Base-by-base conservation (phyloP, 2,888 invertebrate species). In the Bombylius major region DNA sequence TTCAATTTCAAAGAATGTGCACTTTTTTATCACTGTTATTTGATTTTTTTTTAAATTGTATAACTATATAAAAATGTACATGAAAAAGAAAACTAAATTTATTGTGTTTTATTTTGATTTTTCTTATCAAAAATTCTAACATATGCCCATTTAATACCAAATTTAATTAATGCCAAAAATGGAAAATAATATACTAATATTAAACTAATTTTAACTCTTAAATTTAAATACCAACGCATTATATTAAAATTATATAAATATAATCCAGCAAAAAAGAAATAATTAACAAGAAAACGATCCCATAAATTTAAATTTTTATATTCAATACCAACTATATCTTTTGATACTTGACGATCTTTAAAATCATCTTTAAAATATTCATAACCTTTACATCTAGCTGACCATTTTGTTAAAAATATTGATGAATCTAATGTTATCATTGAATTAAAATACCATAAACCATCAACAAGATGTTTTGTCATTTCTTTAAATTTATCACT, bases 361-460 rank as follows among this genome's bases (percentile, higher is more conserved):
- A 56, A 57, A 50, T 63, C 60, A n/a, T 58, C 50, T n/a, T 60
- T 33, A 53, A 54, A 70, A 62, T 73, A 76, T 11, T 77, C 64
- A 55, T 76, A 78, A 0, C 77, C 77, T 1, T 76, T 74, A 4
- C 80, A 75, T 4, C 75, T 75, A 0, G 78, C 76, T 39, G 82
- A 58, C 42, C 76, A 65, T 52, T 72, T 69, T 4, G 78, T 76
- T 63, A 75, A 77, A 62, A 76, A 78, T 12, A 80, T 64, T 63
- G 79, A 78, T 1, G 78, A 73, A 31, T 74, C 67, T 4, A 79
- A 73, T 14, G 82, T 69, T 0, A 84, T 71, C 9, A 72, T 66
- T 1, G 85, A 84, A 67, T 81, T 79, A 53, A 84, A 70, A 4
- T 76, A 76, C 81, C 82, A 82, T 68, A 87, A 69, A 3, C 85